Percentiles rank a stretch among this genome's conserved stretches.
phyloP scores from a whole-genome alignment of 2,888 invertebrate species.

The Pediacus dermestoides region DNA sequence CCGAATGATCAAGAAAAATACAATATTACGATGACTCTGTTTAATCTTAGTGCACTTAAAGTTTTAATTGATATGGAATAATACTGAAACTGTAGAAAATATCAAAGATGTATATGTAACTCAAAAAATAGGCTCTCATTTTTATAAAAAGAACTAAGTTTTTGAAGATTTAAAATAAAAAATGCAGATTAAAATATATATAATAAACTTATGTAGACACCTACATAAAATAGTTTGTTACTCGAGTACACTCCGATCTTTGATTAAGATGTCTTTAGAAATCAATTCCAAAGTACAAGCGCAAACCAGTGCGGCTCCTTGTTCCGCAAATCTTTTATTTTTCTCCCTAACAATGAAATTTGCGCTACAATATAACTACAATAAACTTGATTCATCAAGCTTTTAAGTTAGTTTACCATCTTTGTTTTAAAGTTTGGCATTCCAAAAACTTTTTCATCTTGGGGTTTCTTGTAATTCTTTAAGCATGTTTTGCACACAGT shows the following conservation, averaged over 20 bases:
- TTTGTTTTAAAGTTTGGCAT: constrained; percentile 82
- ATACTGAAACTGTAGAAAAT: no score
- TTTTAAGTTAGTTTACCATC: no score
- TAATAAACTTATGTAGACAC: no score
- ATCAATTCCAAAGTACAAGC: constrained; percentile 66
- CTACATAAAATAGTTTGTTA: no score
- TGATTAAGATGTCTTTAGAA: constrained; percentile 59
- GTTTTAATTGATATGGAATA: no score
- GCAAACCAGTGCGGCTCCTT: constrained; percentile 87
- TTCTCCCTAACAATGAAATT: constrained; percentile 59
- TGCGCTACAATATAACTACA: no score
- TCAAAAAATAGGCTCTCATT: no score
- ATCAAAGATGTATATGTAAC: no score
- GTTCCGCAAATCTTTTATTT: constrained; percentile 91
- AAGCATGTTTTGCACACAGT: constrained; percentile 92
- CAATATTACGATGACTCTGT: constrained; percentile 1
- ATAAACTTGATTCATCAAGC: background rate
- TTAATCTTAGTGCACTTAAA: no score
- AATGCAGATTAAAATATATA: no score
- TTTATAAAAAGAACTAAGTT: no score
- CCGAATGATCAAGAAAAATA: constrained; percentile 4
- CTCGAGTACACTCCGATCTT: constrained; percentile 68
- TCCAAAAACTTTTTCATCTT: constrained; percentile 78
- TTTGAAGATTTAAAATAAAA: no score
- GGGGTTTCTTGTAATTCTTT: constrained; percentile 84